Evolutionary conservation across 2,113 vertebrate genomes (phyloP).

Genomic region (Ibidorhyncha struthersii): DNA sequence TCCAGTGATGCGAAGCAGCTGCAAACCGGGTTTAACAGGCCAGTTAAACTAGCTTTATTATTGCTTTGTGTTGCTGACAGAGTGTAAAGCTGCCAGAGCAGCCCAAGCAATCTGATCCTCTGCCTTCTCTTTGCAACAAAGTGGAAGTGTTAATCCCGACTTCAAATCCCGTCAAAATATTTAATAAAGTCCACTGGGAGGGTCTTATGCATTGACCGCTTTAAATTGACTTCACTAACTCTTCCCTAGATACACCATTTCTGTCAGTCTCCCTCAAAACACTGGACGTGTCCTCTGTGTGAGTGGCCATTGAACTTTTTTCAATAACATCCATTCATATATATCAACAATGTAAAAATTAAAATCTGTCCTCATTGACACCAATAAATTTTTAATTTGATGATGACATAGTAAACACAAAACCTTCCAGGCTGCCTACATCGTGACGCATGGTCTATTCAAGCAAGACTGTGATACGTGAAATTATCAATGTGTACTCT

Average conservation of each 20-base stretch:
- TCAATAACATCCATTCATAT: background rate
- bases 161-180: constrained; percentile 15
- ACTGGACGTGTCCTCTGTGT: background rate
- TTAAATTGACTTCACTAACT: background rate
- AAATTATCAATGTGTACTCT: background rate
- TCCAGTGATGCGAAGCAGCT: background rate
- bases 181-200: background rate
- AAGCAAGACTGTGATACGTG: background rate
- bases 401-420: background rate
- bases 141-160: background rate
- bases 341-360: background rate
- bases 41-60: background rate
- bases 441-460: background rate
- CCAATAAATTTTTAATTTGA: background rate
- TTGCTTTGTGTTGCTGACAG: background rate
- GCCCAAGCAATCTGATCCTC: background rate
- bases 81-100: background rate
- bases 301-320: background rate
- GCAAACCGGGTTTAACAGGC: background rate
- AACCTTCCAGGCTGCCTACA: background rate
- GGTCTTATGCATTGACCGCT: background rate
- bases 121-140: background rate
- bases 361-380: background rate
- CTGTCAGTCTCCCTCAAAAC: background rate
- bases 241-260: background rate